These are phyloP conservation scores for Lemur catta DNA, from an alignment of 2,797 vertebrate genomes.

Conservation along the genomic window DNA sequence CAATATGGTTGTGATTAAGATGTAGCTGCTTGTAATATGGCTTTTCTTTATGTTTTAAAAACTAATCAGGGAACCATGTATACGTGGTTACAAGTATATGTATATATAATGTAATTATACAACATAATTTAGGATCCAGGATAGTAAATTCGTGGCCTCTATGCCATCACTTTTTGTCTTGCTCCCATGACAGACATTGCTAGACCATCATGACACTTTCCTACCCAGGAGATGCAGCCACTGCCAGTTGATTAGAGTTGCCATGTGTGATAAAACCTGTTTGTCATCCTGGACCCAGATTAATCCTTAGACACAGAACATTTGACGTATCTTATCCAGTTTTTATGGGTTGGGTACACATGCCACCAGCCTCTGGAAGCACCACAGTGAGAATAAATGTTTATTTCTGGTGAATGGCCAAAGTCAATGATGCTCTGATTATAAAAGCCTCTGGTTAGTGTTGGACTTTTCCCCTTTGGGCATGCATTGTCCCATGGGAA, in stretches of 20 bases:
- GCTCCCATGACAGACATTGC: background rate
- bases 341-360: background rate
- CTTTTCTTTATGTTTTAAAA: constrained; percentile 18
- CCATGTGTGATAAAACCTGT: background rate
- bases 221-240: background rate
- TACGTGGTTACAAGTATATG: background rate
- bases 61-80: background rate
- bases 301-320: background rate
- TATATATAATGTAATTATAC: background rate
- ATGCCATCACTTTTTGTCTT: background rate
- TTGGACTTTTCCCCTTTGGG: background rate
- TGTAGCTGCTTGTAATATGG: background rate
- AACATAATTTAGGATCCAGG: background rate
- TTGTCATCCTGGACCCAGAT: background rate
- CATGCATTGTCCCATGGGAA: background rate
- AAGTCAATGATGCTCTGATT: background rate
- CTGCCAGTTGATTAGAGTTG: background rate
- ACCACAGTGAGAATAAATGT: background rate
- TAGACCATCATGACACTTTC: background rate
- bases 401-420: background rate
- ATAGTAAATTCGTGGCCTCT: background rate
- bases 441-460: background rate
- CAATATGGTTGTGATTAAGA: background rate
- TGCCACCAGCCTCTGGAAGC: background rate
- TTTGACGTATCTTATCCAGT: background rate